These are phyloP conservation scores for Psix sp. DNA, from an alignment of 1,140 invertebrate species.

Conservation along the genomic window DNA sequence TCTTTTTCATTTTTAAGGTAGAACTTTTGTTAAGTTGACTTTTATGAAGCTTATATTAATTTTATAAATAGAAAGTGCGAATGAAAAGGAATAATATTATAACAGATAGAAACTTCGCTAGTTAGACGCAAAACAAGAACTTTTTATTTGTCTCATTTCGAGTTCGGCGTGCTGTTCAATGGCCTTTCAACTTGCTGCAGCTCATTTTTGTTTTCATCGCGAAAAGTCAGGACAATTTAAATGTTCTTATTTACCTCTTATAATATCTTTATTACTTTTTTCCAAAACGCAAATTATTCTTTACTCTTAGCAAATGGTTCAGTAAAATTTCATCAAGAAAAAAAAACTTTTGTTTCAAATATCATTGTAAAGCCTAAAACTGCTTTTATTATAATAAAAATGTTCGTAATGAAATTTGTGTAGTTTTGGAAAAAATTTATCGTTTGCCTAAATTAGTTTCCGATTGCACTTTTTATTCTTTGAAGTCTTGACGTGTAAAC, in stretches of 20 bases:
- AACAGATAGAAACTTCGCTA: neutral
- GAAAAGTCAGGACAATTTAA: neutral
- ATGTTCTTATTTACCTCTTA: neutral
- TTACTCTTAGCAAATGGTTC: no score
- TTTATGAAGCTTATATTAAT: neutral
- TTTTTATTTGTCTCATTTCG: neutral
- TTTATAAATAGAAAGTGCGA: neutral
- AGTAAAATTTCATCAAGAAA: no score
- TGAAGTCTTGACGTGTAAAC: slow-evolving; percentile 25
- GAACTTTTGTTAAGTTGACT: no score
- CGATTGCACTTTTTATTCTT: slow-evolving; percentile 36
- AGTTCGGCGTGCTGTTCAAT: slow-evolving; percentile 1
- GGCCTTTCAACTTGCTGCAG: neutral
- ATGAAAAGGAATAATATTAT: neutral
- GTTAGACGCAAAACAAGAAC: neutral
- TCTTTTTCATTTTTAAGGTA: no score
- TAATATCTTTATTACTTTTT: no score
- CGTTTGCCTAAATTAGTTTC: slow-evolving; percentile 20
- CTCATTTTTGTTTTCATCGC: neutral
- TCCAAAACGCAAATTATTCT: no score
- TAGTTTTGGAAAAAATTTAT: slow-evolving; percentile 11
- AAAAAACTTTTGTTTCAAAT: no score
- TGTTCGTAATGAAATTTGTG: no score
- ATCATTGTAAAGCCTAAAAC: no score
- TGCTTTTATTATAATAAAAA: no score